A percentile compares a stretch with the other conserved stretches of the same genome.
Conservation (phyloP, 2,888 invertebrate species). For the Argynnis bischoffii region DNA sequence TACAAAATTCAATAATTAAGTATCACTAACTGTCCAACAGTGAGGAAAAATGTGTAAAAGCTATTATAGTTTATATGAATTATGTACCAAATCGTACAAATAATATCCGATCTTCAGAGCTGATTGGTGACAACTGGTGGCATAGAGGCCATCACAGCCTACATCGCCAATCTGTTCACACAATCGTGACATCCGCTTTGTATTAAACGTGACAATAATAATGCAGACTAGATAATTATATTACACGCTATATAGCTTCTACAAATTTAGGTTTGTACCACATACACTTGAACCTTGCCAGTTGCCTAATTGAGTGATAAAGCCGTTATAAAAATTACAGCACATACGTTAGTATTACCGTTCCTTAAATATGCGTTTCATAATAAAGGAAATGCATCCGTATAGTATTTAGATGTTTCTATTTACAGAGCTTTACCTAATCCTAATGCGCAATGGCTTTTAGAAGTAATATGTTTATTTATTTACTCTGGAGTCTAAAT, state of each 20-base stretch:
- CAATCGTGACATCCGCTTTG: conserved; percentile 70
- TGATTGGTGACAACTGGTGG: conserved; percentile 62
- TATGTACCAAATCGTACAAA: conserved; percentile 20
- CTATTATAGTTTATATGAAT: background rate
- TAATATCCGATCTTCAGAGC: conserved; percentile 62
- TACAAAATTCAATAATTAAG: no score
- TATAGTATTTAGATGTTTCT: no score
- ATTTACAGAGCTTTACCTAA: no score
- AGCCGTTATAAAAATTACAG: conserved; percentile 71
- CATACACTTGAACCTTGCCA: conserved; percentile 59
- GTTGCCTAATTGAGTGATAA: conserved; percentile 54
- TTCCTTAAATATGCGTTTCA: background rate
- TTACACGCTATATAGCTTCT: conserved; percentile 53
- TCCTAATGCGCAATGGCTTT: no score
- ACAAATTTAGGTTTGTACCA: conserved; percentile 59
- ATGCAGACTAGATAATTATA: conserved; percentile 51
- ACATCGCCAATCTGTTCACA: conserved; percentile 72
- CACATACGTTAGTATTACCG: conserved; percentile 41
- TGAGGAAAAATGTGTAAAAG: no score
- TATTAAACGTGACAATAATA: conserved; percentile 68
- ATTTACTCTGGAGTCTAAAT: no score
- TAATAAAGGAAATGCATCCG: background rate
- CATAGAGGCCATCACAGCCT: conserved; percentile 51
- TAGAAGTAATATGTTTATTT: no score
- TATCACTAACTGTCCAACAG: no score